Base-by-base conservation (phyloP, 2,888 invertebrate genomes). In the Rotaria macrura region DNA sequence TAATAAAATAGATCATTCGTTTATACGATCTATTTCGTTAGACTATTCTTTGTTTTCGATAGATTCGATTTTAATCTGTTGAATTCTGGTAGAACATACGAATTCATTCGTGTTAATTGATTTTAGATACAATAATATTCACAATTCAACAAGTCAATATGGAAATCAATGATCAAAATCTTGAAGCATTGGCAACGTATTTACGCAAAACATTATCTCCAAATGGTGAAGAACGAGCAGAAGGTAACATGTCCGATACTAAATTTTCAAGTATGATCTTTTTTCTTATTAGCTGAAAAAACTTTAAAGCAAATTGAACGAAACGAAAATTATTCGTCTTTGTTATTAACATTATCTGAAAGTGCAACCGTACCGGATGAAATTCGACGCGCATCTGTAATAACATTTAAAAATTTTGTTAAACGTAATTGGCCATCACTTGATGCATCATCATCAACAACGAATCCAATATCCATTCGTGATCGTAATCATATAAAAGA, bases 381-480 rank as follows among this genome's bases (percentile, higher is more conserved):
- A 3, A 94, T 96, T 86, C 92, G 96, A 87, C 93, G 96, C 57
- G 95, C 96, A 12, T 95, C 96, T 43, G 95, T 97, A 23, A 94
- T 99, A 87, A 95, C 95, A 0, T 96, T 99, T 90, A 99, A 99
- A 90, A 99, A 99, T 90, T 97, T 94, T 90, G 93, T 97, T 43
- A 97, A 97, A 91, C 92, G 96, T 85, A 96, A 98, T 91, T 99
- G 99, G 99, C 89, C 90, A 87, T 88, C 79, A 40, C 72, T 40
- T 12, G 85, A 85, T 55, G 72, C 84, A 25, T 34, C 65, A 65
- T 43, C 43, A 14, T 40, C 40, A 79, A 79, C 79, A 79, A 43
- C 79, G n/a, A 43, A 40, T 43, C 43, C 43, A 12, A 86, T 87
- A 20, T 65, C 83, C 23, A 43, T 65, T 25, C n/a, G 93, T 85